These are phyloP conservation scores for Lasioglossum figueresi DNA, from an alignment of 2,888 invertebrate species.

Conservation along the genomic window DNA sequence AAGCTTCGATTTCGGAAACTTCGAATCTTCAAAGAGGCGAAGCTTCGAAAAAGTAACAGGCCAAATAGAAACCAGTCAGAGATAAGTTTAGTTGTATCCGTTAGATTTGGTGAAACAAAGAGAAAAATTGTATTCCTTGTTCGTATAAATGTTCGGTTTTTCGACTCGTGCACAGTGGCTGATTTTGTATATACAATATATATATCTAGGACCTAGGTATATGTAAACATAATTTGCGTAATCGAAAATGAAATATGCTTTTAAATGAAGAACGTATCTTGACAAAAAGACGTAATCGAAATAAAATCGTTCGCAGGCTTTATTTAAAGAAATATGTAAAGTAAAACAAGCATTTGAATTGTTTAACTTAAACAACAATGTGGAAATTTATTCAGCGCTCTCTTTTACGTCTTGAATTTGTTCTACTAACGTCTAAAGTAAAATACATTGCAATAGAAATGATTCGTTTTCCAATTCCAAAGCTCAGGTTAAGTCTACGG, in stretches of 20 bases:
- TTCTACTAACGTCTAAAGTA: neutral
- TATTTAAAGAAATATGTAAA: neutral
- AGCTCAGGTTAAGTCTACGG: neutral
- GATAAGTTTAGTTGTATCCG: slow-evolving; percentile 13
- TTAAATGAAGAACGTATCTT: neutral
- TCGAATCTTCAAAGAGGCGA: too few relatives aligned
- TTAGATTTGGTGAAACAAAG: slow-evolving; percentile 20
- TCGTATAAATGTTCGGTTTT: neutral
- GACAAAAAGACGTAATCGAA: neutral
- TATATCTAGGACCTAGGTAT: neutral
- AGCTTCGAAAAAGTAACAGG: too few relatives aligned
- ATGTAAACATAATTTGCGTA: neutral
- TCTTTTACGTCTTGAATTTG: neutral
- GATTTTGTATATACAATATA: neutral
- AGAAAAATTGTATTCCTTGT: slow-evolving; percentile 2
- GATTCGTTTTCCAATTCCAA: neutral
- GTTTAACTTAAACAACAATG: neutral
- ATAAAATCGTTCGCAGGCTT: neutral
- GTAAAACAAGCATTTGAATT: neutral
- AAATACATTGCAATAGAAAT: neutral
- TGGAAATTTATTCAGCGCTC: neutral
- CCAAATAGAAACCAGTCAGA: slow-evolving; percentile 17
- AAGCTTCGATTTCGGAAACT: too few relatives aligned
- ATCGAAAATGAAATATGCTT: neutral
- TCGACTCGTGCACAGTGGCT: neutral